Evolutionary conservation across 2,797 vertebrate species (phyloP), one percentile per base, ranked within the genome.

Genomic region (Falco concolor): DNA sequence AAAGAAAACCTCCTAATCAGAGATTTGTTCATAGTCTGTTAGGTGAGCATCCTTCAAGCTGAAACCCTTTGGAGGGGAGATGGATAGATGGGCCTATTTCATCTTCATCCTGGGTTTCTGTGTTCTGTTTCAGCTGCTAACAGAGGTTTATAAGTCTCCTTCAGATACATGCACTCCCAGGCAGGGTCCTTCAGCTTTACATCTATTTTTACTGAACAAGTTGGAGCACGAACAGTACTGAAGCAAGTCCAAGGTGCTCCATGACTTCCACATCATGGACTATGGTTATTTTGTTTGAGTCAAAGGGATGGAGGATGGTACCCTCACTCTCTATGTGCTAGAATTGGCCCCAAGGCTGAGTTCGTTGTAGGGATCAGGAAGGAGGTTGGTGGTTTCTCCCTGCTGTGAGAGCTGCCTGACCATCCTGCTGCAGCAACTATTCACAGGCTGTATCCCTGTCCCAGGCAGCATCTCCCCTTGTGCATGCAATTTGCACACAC

Each of bases 391-490:
- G 10, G 9, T 3, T 54, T 21, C 12, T 64, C 34, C 25, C 14
- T 5, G 44, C 44, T 18, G 44, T 44, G 44, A 19, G 17, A 18
- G 32, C 68, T 65, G 36, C 45, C 76, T 49, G 38, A 8, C 16
- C 3, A 1, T 7, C 13, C n/a, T 6, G 40, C 34, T 17, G 13
- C 25, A 9, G 8, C 28, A 44, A 18, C 38, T 4, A 22, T 14
- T 21, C 81, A 17, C 5, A 11, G n/a, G 36, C 8, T 50, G 11
- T 20, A 25, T 16, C 47, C 40, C 0, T 0, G 4, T 13, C 56
- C 28, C 34, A 53, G 50, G 57, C 10, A 53, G 16, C 59, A 57
- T 17, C 34, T 74, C 27, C 12, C 2, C 4, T 30, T 30, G 4
- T 6, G 24, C 60, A 5, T 13, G 19, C 23, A 25, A 16, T 52